phyloP scores from a whole-genome alignment of 2,797 vertebrate genomes.

The Mormyrus proboscirostris region DNA sequence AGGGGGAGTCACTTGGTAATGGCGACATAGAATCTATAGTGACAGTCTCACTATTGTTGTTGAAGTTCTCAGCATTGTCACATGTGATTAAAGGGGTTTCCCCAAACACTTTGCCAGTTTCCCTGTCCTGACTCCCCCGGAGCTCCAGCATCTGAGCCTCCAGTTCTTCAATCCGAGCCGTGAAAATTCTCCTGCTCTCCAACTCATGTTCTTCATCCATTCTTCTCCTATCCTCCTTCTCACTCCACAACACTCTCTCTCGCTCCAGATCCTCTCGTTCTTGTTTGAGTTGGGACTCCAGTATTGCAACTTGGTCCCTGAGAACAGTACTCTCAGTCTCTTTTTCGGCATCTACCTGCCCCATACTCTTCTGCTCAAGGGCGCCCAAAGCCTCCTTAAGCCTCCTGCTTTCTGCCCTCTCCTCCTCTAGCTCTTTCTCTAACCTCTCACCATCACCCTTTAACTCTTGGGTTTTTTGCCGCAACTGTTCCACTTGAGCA shows the following conservation, averaged over 20 bases:
- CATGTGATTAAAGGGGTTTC: conserved; percentile 48
- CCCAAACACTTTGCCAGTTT: conserved; percentile 35
- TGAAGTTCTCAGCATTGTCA: conserved; percentile 43
- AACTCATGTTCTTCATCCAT: conserved; percentile 31
- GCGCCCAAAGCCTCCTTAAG: conserved; percentile 46
- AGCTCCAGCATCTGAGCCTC: conserved; percentile 53
- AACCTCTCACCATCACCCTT: conserved; percentile 29
- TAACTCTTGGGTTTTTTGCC: conserved; percentile 52
- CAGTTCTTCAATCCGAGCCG: conserved; percentile 49
- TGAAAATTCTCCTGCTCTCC: conserved; percentile 41
- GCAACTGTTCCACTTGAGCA: conserved; percentile 42
- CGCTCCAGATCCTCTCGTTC: conserved; percentile 53
- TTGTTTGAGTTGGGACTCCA: conserved; percentile 55
- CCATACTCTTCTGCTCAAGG: conserved; percentile 38
- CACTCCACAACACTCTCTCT: conserved; percentile 30
- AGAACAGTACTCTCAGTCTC: conserved; percentile 40
- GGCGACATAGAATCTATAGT: conserved; percentile 33
- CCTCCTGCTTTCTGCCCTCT: conserved; percentile 48
- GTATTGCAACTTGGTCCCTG: conserved; percentile 50
- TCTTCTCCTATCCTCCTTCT: conserved; percentile 17
- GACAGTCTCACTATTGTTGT: conserved; percentile 37
- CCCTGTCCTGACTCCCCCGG: conserved; percentile 38
- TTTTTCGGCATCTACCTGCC: conserved; percentile 23
- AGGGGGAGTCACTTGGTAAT: conserved; percentile 43
- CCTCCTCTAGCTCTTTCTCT: conserved; percentile 52